A percentile compares a stretch with the other conserved stretches of the same genome.
Evolutionary conservation across 2,888 invertebrate species (phyloP).

Genomic region (Lasioglossum zephyrum): DNA sequence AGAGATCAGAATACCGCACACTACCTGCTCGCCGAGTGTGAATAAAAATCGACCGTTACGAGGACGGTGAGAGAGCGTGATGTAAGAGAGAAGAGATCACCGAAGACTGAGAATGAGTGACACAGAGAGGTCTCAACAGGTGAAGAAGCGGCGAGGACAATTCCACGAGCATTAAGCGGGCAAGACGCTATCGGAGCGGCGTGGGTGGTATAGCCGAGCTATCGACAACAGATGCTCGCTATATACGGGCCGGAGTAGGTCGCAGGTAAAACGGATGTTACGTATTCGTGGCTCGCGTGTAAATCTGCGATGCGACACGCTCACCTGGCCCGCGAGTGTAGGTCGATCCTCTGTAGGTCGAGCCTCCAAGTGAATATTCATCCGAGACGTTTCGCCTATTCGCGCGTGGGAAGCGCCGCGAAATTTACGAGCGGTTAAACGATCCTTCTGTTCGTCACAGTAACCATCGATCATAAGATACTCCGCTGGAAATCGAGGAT

Average conservation of each 20-base stretch:
- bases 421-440: slow-evolving; percentile 58
- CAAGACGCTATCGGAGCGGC: slow-evolving; percentile 12
- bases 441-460: slow-evolving; percentile 54
- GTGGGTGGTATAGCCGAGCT: slow-evolving; percentile 53
- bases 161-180: background rate
- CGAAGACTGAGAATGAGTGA: background rate
- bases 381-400: slow-evolving; percentile 33
- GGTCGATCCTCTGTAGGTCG: slow-evolving; percentile 67
- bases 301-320: slow-evolving; percentile 59
- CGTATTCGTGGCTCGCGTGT: slow-evolving; percentile 57
- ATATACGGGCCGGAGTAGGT: slow-evolving; percentile 58
- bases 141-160: background rate
- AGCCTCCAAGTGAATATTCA: slow-evolving; percentile 54
- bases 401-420: slow-evolving; percentile 55
- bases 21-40: background rate
- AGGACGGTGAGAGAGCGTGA: background rate
- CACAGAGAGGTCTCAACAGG: background rate
- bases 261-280: slow-evolving; percentile 69
- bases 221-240: slow-evolving; percentile 55
- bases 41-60: background rate
- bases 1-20: background rate
- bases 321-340: slow-evolving; percentile 49
- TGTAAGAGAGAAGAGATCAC: background rate
- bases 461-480: slow-evolving; percentile 36
- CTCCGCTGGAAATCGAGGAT: background rate